Evolutionary conservation across 2,797 vertebrate species (phyloP), one percentile per base, ranked within the genome.

Genomic region (Mormyrops attenuatus): DNA sequence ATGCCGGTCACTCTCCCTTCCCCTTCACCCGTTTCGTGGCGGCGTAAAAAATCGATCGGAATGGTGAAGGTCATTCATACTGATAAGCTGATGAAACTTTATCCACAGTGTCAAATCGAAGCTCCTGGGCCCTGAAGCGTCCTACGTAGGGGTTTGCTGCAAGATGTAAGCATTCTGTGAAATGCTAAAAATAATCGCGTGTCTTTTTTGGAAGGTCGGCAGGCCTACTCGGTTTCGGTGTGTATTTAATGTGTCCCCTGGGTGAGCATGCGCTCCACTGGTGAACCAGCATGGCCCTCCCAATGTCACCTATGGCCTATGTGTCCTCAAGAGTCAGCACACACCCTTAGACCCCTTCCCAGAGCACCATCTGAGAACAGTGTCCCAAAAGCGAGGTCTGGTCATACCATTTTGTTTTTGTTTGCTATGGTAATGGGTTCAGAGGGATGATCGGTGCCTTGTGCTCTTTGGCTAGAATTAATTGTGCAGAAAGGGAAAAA

Each of bases 41-140:
- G 47, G 11, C 20, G 5, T 44, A 4, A 60, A 69, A 26, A 69
- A 87, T 87, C 9, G 34, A 87, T 87, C 9, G 3, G 55, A 38
- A 44, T 20, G 34, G 34, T 87, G 86, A 87, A 87, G 86, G 86
- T 87, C 53, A 20, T 87, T 53, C 15, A 60, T 87, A 13, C 34
- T 11, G 86, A 9, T 22, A 22, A 87, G 15, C 38, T 30, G 50
- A 87, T 34, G 85, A 55, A 87, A 87, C 53, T 60, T 87, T 41
- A 87, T 60, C 86, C 86, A 38, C 20, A 60, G 86, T 7, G 17
- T 30, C 17, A 41, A 87, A 60, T 57, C 13, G 53, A 87, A 87
- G 86, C 30, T 41, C 30, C 17, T 44, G 53, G 17, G 53, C 86
- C 17, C 52, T 41, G 8, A 41, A 87, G 34, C 15, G 8, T 55